phyloP scores from a whole-genome alignment of 2,797 vertebrate species.

The Acanthurus lineatus region DNA sequence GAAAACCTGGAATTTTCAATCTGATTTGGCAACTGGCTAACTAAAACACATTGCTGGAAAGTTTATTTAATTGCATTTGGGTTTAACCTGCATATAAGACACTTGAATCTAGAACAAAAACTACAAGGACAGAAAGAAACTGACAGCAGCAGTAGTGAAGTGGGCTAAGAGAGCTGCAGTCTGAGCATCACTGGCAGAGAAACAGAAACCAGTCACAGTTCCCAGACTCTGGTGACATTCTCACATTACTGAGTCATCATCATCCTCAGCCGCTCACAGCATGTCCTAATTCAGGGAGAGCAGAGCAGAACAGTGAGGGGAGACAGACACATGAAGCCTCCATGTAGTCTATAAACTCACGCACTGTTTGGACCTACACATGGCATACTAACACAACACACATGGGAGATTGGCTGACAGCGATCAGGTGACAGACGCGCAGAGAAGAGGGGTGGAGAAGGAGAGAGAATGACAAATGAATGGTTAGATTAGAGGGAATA shows the following conservation, averaged over 20 bases:
- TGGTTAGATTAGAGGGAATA: slow-evolving; percentile 68
- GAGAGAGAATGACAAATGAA: slow-evolving; percentile 59
- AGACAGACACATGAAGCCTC: slow-evolving; percentile 26
- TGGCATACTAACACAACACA: slow-evolving; percentile 17
- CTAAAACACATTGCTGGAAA: background rate
- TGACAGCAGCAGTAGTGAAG: slow-evolving; percentile 16
- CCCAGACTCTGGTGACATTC: slow-evolving; percentile 81
- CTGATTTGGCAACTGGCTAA: background rate
- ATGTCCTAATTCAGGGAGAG: slow-evolving; percentile 72
- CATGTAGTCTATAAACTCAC: slow-evolving; percentile 32
- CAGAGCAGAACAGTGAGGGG: slow-evolving; percentile 51
- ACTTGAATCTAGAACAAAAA: slow-evolving; percentile 10
- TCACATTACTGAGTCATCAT: slow-evolving; percentile 83
- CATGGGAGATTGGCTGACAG: slow-evolving; percentile 28
- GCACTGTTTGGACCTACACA: slow-evolving; percentile 14
- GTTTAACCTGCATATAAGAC: slow-evolving; percentile 13
- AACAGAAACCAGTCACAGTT: slow-evolving; percentile 74
- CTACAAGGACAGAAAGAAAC: slow-evolving; percentile 28
- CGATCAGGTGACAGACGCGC: slow-evolving; percentile 26
- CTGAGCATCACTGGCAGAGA: slow-evolving; percentile 60
- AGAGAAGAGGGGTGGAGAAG: slow-evolving; percentile 5
- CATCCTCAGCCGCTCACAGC: slow-evolving; percentile 73
- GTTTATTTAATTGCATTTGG: slow-evolving; percentile 10
- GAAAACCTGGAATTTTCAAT: background rate
- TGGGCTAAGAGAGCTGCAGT: slow-evolving; percentile 51